phyloP scores from a whole-genome alignment of 2,797 vertebrate genomes.

The Periparus ater region DNA sequence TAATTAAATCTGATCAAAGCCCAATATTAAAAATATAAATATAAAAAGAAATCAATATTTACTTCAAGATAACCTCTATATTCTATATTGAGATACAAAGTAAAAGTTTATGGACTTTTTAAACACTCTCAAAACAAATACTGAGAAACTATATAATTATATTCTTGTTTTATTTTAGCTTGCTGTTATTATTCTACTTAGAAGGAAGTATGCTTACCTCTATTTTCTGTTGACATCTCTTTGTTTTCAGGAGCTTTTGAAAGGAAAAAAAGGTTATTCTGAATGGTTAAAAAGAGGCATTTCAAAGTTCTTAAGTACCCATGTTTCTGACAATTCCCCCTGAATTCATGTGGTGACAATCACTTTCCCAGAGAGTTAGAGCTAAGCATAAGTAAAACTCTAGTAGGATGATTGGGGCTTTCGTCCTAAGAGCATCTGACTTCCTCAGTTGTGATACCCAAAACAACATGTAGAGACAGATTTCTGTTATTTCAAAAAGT shows the following conservation, averaged over 20 bases:
- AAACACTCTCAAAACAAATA: neutral
- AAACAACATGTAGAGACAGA: neutral
- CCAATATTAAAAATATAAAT: neutral
- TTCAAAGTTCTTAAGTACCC: neutral
- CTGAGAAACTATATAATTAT: neutral
- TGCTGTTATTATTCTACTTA: neutral
- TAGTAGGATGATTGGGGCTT: neutral
- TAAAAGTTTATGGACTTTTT: neutral
- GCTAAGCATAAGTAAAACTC: neutral
- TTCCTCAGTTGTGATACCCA: neutral
- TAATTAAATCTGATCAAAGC: neutral
- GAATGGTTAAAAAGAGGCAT: neutral
- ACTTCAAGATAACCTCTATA: neutral
- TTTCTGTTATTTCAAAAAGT: neutral
- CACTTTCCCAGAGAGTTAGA: neutral
- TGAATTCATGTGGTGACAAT: neutral
- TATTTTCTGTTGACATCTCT: neutral
- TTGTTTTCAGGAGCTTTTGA: slow-evolving; percentile 12
- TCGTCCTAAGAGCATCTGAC: neutral
- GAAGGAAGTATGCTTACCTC: neutral
- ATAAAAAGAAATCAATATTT: neutral
- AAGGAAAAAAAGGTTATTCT: neutral
- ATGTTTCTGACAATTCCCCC: neutral
- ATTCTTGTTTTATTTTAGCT: neutral
- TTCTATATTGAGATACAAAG: neutral